Evolutionary conservation across 2,113 vertebrate genomes (phyloP), one percentile per base, ranked within the genome.

Genomic region (Abramis brama): DNA sequence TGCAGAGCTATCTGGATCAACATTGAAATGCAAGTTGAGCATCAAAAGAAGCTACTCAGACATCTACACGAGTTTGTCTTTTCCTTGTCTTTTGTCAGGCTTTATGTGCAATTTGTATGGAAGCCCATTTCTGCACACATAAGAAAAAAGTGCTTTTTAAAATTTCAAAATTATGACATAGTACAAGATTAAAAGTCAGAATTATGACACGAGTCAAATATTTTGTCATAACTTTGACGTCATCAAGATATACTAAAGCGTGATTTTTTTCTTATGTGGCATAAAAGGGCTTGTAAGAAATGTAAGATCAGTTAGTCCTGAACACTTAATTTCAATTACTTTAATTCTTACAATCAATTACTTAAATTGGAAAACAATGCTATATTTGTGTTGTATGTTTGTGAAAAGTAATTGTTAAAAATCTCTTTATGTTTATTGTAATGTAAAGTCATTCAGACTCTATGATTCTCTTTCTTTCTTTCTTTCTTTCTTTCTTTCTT

Each of bases 1-100:
- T 57, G 19, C 19, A 59, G 6, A 55, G n/a, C 50, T 27, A 64
- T 70, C 60, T 82, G 79, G 50, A 64, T 70, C 62, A 78, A 79
- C 62, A 87, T 15, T 30, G 57, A 27, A 57, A 66, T 0, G 25
- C 17, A 15, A 8, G 71, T 23, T 84, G 27, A 74, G 43, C 25
- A 47, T 39, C 2, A 75, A 57, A 43, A 60, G 13, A 47, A 64
- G 4, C 25, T 23, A 39, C 10, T 71, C 45, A 11, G 47, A 47
- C 30, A 15, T 36, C 30, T 59, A 13, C 36, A 30, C 50, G n/a
- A 17, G n/a, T 52, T 5, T 30, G 4, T 30, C 43, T 60, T 68
- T 45, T 12, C 81, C 39, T 81, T 52, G 73, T 43, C 50, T 8
- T 71, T 39, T 70, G 17, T 9, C 15, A 4, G 9, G 33, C 8